Evolutionary conservation across 92 coral and sea anemone species (phyloP), one percentile per base, ranked within the genome.

Genomic region (Hydrozoanthus gracilis): DNA sequence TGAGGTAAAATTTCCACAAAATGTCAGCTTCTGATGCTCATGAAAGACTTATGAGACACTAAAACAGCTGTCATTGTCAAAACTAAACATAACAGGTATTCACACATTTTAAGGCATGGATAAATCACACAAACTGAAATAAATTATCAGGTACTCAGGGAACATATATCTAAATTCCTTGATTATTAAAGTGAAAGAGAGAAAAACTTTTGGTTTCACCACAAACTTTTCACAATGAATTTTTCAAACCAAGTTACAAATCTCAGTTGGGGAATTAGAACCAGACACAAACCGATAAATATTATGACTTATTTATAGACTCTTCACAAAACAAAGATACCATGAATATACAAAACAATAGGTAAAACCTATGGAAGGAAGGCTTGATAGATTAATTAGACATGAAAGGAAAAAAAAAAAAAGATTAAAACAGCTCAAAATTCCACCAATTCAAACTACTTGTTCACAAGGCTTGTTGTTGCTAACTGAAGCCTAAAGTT

Each of bases 1-100:
- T 65, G 47, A 80, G 54, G 60, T 50, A 66, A 65, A 80, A 44
- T 27, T 62, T 65, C 55, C 54, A 80, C 85, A 64, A 80, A 80
- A 80, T 80, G 85, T 64, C 74, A 65, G 85, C 85, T 80, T 80
- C 46, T 65, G 74, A 80, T 65, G 85, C 85, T 80, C 85, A 80
- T 80, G 60, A 80, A 80, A 62, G 73, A 64, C 85, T 80, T 64
- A 80, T 80, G 85, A 80, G 85, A 27, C 27, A n/a, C 44, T 65
- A 46, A 67, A 66, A 80, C 85, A 80, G 85, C 85, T 80, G 85
- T 48, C 85, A 76, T 76, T 49, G 73, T 18, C 61, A 80, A 80
- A 80, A 49, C 61, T 65, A 65, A 65, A 65, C 85, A 65, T 39
- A 62, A 65, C 85, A 80, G 85, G 85, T 80, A 80, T 74, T 80